Base-by-base conservation (phyloP, 2,113 vertebrate species). In the Cyprinus carpio region DNA sequence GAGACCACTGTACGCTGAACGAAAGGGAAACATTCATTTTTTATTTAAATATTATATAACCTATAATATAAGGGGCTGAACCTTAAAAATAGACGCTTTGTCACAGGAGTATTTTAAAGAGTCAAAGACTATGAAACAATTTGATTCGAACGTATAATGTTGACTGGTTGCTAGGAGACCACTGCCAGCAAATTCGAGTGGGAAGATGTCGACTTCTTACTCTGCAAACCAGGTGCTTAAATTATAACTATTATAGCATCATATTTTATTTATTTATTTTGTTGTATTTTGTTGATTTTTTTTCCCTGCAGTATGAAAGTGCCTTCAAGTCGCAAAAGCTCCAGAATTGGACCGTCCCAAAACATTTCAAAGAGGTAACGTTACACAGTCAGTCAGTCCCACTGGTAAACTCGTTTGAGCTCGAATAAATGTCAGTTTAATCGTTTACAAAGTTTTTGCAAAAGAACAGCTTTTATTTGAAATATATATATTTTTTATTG, bases 201-300 rank as follows among this genome's bases (percentile, higher is more conserved):
- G 65, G 51, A 83, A 69, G 6, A 95, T 94, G 94, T 93, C 93
- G 51, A 92, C 89, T 23, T 87, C 49, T 81, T 95, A 87, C 79
- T 93, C 94, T 4, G 93, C 93, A 65, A 94, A 94, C 77, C 94
- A 95, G 92, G 94, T 94, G 43, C 23, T 23, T 40, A 46, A 71
- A 37, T n/a, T 15, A 43, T 65, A 27, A 7, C 40, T 46, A 20
- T 51, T 37, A 16, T 37, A 11, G 2, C 0, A 34, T 46, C 3
- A 37, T 25, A 16, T 64, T 5, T 16, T 7, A 37, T 40, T n/a
- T n/a, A n/a, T n/a, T n/a, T n/a, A n/a, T n/a, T n/a, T n/a, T n/a
- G n/a, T n/a, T n/a, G n/a, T n/a, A n/a, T n/a, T n/a, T n/a, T n/a
- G n/a, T n/a, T n/a, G n/a, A n/a, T n/a, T n/a, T n/a, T n/a, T n/a